A percentile compares a stretch with the other conserved stretches of the same genome.
Conservation (phyloP, 2,113 vertebrate genomes). For the Elephas maximus region DNA sequence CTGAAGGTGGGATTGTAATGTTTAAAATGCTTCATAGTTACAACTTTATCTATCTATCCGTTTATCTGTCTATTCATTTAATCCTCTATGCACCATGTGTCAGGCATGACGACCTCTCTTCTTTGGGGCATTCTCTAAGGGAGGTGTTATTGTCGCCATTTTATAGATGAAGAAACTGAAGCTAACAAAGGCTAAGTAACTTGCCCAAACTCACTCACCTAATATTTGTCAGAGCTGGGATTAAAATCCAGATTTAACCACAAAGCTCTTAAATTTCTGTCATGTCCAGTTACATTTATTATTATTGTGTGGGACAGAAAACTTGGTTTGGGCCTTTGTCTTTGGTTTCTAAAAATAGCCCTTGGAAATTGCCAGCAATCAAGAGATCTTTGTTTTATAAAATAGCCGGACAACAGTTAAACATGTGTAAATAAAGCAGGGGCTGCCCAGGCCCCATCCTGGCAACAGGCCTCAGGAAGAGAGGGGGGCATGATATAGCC, state of each 20-base stretch:
- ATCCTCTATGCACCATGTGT: neutral
- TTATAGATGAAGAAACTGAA: too few species aligned
- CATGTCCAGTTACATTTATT: neutral
- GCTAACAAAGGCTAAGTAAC: neutral
- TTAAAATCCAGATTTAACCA: neutral
- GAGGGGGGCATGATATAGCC: too few species aligned
- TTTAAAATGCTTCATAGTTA: neutral
- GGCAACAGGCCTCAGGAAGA: too few species aligned
- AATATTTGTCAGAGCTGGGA: neutral
- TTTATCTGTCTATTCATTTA: too few species aligned
- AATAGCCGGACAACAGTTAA: neutral
- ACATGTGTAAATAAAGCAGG: neutral
- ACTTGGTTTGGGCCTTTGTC: neutral
- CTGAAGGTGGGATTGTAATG: neutral
- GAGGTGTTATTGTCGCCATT: neutral
- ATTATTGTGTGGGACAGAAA: neutral
- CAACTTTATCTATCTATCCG: too few species aligned
- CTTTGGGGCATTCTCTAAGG: neutral
- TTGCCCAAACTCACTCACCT: neutral
- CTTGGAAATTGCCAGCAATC: neutral
- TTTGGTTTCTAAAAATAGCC: neutral
- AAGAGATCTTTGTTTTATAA: neutral
- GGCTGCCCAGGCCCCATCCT: too few species aligned
- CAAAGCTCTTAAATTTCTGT: neutral
- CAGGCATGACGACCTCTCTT: neutral